Base-by-base conservation (phyloP, 2,797 vertebrate species). In the Acanthis flammea region DNA sequence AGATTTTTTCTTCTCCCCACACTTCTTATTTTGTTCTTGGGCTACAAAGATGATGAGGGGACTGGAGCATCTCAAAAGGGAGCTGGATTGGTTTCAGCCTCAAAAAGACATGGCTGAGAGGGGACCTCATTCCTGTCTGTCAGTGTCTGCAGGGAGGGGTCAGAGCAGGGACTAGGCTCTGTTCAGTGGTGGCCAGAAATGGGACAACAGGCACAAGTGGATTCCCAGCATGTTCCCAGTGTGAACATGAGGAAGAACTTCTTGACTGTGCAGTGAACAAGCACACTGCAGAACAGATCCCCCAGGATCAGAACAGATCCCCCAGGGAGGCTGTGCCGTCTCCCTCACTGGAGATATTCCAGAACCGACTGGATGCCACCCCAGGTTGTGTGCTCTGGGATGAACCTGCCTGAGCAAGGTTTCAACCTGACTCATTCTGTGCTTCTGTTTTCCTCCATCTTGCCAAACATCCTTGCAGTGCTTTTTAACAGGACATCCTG, bases 241-340 rank as follows among this genome's bases (percentile, higher is more conserved):
- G 1, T n/a, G 16, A n/a, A 21, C 16, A 37, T 7, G 47, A 55
- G 7, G 30, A 60, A 67, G 33, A 47, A 8, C 3, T 53, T 67
- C 19, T 41, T 13, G 1, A 3, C 10, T 47, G 22, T 35, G 12
- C 19, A 21, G 25, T n/a, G 10, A 47, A 8, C 0, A 0, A 2
- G 1, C 33, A n/a, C n/a, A n/a, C n/a, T n/a, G n/a, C n/a, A n/a
- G 41, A 48, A 28, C 10, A 54, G 54, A 41, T 23, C 1, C 8
- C 10, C 7, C 25, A 54, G 61, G 28, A n/a, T n/a, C n/a, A n/a
- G 41, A 48, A 28, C 10, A 54, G 54, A 41, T 23, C 1, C 8
- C 10, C 7, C 25, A 54, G 61, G 28, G 31, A 81, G 27, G 27
- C 0, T 27, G 19, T 35, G 27, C 5, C 42, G 9, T 42, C 8